These are phyloP conservation scores for Drosophila gaucha DNA, from an alignment of 2,888 invertebrate species.

Conservation along the genomic window DNA sequence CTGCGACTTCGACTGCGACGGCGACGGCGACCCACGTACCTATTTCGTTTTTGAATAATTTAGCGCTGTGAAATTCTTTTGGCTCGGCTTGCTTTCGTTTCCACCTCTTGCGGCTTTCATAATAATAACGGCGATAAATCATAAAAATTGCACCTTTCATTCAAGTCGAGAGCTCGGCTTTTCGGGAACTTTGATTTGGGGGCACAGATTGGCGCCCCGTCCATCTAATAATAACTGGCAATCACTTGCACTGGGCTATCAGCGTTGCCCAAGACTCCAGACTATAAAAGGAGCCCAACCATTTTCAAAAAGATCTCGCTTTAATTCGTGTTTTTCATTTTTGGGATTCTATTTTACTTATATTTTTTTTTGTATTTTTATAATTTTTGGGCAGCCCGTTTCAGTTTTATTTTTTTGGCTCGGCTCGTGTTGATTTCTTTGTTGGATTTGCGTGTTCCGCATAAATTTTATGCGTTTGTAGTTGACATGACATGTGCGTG, in stretches of 20 bases:
- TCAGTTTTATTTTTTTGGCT: constrained; percentile 46
- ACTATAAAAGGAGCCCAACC: neutral
- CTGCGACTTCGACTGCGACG: constrained; percentile 2
- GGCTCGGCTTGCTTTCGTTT: constrained; percentile 45
- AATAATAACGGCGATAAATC: constrained; percentile 84
- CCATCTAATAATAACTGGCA: constrained; percentile 39
- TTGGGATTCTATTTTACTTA: neutral
- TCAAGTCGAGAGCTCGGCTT: constrained; percentile 64
- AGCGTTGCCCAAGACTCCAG: constrained; percentile 9
- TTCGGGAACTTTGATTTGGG: constrained; percentile 58
- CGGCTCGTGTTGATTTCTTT: constrained; percentile 58
- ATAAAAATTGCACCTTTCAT: constrained; percentile 84
- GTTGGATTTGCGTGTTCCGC: constrained; percentile 75
- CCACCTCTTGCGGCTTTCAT: constrained; percentile 72
- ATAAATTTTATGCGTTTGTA: constrained; percentile 80
- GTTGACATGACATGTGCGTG: constrained; percentile 81
- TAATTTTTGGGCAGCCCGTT: constrained; percentile 42
- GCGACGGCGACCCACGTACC: constrained; percentile 52
- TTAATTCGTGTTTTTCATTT: constrained; percentile 30
- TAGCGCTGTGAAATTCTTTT: constrained; percentile 73
- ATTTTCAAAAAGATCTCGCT: constrained; percentile 43
- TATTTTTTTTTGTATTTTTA: neutral
- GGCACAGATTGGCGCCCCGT: constrained; percentile 41
- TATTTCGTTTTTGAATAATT: constrained; percentile 75
- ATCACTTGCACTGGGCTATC: constrained; percentile 37